Evolutionary conservation across 2,888 invertebrate genomes (phyloP).

Genomic region (Oscheius sp.): DNA sequence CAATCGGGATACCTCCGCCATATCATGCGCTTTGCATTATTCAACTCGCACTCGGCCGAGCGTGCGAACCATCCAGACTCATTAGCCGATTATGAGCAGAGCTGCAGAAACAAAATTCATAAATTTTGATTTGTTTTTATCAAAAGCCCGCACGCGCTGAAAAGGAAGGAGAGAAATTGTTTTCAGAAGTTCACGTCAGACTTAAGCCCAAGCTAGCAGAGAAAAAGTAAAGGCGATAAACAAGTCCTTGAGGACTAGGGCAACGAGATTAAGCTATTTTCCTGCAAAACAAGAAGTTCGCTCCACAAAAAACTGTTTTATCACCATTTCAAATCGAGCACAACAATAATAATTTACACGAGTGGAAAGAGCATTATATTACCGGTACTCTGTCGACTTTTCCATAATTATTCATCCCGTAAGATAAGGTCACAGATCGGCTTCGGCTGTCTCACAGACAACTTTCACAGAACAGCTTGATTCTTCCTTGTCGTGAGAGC

Average conservation of each 20-base stretch:
- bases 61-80: constrained; percentile 33
- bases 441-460: constrained; percentile 36
- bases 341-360: neutral
- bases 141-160: neutral
- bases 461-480: constrained; percentile 33
- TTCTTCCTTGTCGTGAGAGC: constrained; percentile 16
- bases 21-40: constrained; percentile 31
- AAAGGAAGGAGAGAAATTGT: neutral
- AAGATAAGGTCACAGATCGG: constrained; percentile 29
- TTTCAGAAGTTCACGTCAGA: neutral
- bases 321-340: neutral
- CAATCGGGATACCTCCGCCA: constrained; percentile 20
- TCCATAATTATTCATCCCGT: neutral
- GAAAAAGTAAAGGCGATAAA: too few species aligned
- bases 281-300: too few species aligned
- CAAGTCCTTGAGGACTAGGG: too few species aligned
- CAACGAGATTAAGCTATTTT: too few species aligned
- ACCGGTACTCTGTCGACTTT: neutral
- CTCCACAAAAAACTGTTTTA: neutral
- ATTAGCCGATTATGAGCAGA: constrained; percentile 30
- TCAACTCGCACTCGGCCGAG: constrained; percentile 31
- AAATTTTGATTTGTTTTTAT: neutral
- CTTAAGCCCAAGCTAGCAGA: too few species aligned
- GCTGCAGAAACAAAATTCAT: constrained; percentile 1
- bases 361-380: neutral